Evolutionary conservation across 2,113 vertebrate genomes (phyloP), one percentile per base, ranked within the genome.

Genomic region (Malaclemys terrapin): DNA sequence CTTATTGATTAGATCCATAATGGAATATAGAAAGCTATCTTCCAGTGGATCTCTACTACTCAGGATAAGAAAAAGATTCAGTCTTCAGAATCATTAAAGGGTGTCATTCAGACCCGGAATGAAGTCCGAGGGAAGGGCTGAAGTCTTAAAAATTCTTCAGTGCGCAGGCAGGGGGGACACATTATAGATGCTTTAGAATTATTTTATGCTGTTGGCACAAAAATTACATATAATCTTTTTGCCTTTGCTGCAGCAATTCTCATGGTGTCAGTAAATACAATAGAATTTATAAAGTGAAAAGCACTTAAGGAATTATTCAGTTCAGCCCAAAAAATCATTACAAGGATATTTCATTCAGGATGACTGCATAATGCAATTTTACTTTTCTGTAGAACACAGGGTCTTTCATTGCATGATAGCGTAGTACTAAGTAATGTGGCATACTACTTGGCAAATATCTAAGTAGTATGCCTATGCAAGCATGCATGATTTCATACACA

Each of bases 251-350:
- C 87, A 95, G 85, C n/a, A 91, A 62, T 57, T 82, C 49, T 88
- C 84, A 57, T 35, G 94, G 53, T 14, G 82, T 29, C 83, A 75
- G 14, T 45, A 16, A 95, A 87, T 75, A 57, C 80, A 95, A 88
- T 5, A 89, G 38, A 89, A 94, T 91, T 90, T 76, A 94, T 89
- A 87, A 92, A 83, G 80, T 47, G 45, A 89, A 31, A 94, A 96
- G 81, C 89, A 85, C 88, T 95, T 91, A 52, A 59, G 81, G 93
- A 84, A 69, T 72, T 20, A 72, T 72, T 38, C n/a, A 38, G 16
- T 20, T 72, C n/a, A 72, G 65, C 5, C 19, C 9, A 11, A 86
- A 86, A 57, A 96, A 92, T 96, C 90, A 95, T 94, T 90, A 22
- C 35, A 81, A 95, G 91, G 85, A 92, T 17, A 83, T 9, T 79